Percentiles rank a stretch among this genome's conserved stretches.
These are phyloP conservation scores for Platyura marginata DNA, from an alignment of 1,140 invertebrate genomes.

Conservation along the genomic window DNA sequence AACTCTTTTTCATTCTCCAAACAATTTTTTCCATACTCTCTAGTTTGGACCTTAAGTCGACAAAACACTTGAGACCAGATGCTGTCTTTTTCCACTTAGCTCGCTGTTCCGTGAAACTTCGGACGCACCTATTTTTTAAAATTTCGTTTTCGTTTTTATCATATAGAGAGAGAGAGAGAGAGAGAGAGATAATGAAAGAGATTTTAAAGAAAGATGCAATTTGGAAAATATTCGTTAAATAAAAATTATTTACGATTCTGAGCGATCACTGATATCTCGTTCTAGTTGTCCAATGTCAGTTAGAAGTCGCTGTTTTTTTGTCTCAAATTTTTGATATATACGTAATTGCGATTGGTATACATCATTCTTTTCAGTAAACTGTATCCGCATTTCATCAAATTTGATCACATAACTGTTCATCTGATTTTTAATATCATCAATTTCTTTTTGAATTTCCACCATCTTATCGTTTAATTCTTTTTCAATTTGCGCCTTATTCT, in stretches of 20 bases:
- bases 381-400: background rate
- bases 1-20: too few species aligned
- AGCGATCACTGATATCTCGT: constrained; percentile 13
- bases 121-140: too few species aligned
- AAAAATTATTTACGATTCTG: constrained; percentile 13
- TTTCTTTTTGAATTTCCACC: background rate
- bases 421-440: background rate
- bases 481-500: background rate
- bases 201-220: too few species aligned
- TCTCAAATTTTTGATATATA: background rate
- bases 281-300: constrained; percentile 13
- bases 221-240: too few species aligned
- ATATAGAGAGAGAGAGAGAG: too few species aligned
- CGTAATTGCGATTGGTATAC: background rate
- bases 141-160: too few species aligned
- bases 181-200: too few species aligned
- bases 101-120: too few species aligned
- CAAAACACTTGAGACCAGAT: too few species aligned
- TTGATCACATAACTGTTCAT: background rate
- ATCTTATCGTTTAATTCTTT: background rate
- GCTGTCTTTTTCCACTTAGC: too few species aligned
- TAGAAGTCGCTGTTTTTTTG: constrained; percentile 10
- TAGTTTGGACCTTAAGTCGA: too few species aligned
- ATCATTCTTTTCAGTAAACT: background rate
- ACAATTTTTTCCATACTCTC: too few species aligned